Percentiles rank a stretch among this genome's conserved stretches.
phyloP scores from a whole-genome alignment of 1,140 invertebrate genomes.

The Antheraea mylitta region DNA sequence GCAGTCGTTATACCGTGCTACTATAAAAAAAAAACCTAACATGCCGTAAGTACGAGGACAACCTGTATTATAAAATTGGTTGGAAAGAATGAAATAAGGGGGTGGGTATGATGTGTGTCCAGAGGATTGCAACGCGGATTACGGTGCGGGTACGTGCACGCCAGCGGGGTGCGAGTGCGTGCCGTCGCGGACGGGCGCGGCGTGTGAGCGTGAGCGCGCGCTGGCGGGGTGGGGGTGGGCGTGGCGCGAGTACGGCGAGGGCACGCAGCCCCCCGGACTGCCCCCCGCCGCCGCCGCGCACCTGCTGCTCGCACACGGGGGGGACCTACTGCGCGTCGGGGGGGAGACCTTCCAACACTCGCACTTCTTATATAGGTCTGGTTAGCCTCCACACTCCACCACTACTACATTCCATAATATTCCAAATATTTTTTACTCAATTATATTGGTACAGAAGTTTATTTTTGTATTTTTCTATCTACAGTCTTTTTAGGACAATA shows the following conservation, averaged over 20 bases:
- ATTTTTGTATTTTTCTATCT: too few relatives aligned
- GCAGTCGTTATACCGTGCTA: too few relatives aligned
- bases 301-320: constrained; percentile 36
- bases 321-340: constrained; percentile 48
- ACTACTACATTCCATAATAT: too few relatives aligned
- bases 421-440: too few relatives aligned
- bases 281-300: constrained; percentile 56
- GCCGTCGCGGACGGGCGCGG: constrained; percentile 30
- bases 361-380: constrained; percentile 55
- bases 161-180: constrained; percentile 46
- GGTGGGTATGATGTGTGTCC: constrained; percentile 12
- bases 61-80: too few relatives aligned
- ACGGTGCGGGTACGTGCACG: constrained; percentile 52
- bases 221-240: constrained; percentile 47
- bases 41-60: too few relatives aligned
- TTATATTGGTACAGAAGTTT: too few relatives aligned
- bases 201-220: constrained; percentile 38
- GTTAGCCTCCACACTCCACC: too few relatives aligned
- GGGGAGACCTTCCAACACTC: constrained; percentile 53
- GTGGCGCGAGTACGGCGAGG: constrained; percentile 50
- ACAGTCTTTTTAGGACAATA: too few relatives aligned
- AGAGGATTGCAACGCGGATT: constrained; percentile 60
- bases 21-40: too few relatives aligned
- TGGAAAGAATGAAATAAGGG: too few relatives aligned
- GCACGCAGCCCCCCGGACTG: constrained; percentile 15